Conservation (phyloP, 2,797 vertebrate species). For the Alfaro cultratus region DNA sequence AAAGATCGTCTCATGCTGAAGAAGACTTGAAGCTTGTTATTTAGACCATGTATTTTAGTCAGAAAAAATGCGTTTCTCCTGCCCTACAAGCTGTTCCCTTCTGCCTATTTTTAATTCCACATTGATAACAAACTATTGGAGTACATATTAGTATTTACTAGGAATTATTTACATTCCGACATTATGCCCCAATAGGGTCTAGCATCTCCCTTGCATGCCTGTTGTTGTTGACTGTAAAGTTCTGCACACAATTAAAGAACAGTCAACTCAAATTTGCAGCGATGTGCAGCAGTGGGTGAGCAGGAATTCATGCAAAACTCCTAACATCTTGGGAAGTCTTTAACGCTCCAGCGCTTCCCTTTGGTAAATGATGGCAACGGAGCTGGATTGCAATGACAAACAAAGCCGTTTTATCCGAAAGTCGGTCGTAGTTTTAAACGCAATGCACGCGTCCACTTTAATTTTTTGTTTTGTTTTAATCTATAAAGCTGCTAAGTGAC, state of each 20-base stretch:
- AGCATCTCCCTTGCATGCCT: neutral
- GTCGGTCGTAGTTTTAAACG: constrained; percentile 38
- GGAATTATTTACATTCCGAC: neutral
- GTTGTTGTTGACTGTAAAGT: neutral
- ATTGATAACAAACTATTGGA: neutral
- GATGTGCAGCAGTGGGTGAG: constrained; percentile 17
- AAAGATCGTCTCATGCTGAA: neutral
- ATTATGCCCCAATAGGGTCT: neutral
- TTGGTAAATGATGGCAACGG: neutral
- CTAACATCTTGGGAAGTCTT: neutral
- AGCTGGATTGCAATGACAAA: constrained; percentile 23
- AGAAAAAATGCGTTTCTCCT: neutral
- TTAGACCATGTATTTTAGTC: neutral
- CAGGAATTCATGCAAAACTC: constrained; percentile 28
- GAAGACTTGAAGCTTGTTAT: neutral
- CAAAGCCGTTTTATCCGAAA: constrained; percentile 9
- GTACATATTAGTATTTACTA: neutral
- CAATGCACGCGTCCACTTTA: constrained; percentile 44
- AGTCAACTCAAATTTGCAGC: constrained; percentile 17
- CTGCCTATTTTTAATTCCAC: neutral
- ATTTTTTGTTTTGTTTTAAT: neutral
- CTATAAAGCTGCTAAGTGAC: constrained; percentile 53
- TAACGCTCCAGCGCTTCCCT: neutral
- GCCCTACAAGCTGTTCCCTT: neutral
- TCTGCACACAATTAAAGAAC: constrained; percentile 1